Conservation (phyloP, 2,113 vertebrate species). For the Ciconia stormi region DNA sequence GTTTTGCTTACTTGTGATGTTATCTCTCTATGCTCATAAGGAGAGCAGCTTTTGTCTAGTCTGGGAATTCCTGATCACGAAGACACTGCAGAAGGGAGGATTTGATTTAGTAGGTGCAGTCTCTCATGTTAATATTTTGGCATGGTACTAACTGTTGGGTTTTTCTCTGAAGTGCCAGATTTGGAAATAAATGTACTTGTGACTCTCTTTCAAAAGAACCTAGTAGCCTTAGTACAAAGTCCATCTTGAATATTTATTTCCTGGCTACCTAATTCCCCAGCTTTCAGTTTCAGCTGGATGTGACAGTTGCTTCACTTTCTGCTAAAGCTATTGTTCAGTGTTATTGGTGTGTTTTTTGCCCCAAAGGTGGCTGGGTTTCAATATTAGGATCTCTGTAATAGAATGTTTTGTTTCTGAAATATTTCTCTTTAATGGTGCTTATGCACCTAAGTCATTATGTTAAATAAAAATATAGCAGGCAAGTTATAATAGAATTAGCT, state of each 20-base stretch:
- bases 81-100: not conserved
- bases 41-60: not conserved
- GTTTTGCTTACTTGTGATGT: not conserved
- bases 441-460: not conserved
- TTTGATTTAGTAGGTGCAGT: not conserved
- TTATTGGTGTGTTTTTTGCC: not conserved
- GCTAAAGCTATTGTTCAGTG: not conserved
- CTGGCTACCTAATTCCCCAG: not conserved
- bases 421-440: not conserved
- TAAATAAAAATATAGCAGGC: not conserved
- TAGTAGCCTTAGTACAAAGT: not conserved
- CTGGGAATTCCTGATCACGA: not conserved
- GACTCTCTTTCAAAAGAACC: not conserved
- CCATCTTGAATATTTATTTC: not conserved
- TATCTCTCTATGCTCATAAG: not conserved
- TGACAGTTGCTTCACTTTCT: not conserved
- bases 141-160: not conserved
- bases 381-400: not conserved
- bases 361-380: not conserved
- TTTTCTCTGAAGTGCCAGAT: not conserved
- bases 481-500: not conserved
- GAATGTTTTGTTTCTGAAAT: not conserved
- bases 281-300: not conserved
- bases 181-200: not conserved
- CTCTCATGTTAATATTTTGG: not conserved